Evolutionary conservation across 2,888 invertebrate species (phyloP), one percentile per base, ranked within the genome.

Genomic region (Chamaedrilus cognettii): DNA sequence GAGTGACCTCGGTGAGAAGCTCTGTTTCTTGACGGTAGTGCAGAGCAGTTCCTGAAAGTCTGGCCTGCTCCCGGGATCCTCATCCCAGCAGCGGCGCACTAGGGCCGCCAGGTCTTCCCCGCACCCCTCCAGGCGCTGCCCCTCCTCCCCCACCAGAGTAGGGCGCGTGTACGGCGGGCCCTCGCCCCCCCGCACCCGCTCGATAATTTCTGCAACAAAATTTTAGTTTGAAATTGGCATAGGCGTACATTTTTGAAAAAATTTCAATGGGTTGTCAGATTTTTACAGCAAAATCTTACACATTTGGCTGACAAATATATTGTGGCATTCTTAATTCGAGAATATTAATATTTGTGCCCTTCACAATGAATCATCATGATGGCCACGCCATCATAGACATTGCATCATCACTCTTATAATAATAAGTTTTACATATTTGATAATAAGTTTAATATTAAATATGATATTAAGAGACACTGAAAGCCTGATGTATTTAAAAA

Each of bases 51-150:
- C 88, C 5, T 89, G 89, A 82, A 98, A 97, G 85, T 96, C 96
- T 0, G 97, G 97, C 73, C 98, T 85, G 68, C 96, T 94, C 0
- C 88, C 86, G 0, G 94, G 90, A 72, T 96, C 94, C 80, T 98
- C 97, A 0, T 92, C 88, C 98, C 98, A 99, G 84, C 98, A 97
- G 72, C 90, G 88, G 61, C 89, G 87, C 89, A 99, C 94, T 70
- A 96, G 87, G 23, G 82, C 80, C 42, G 90, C 89, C 23, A 91
- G 88, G 50, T 84, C 85, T 69, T 93, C 93, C 68, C 76, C 76
- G 61, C 55, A 59, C 7, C 58, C 65, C 49, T 72, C 70, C 28
- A 70, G 71, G 30, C 64, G 59, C 5, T 70, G 64, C 15, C 51
- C 59, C 34, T 67, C 65, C 30, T 57, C 60, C 28, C 66, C 64